A percentile compares a stretch with the other conserved stretches of the same genome.
Evolutionary conservation across 2,888 invertebrate genomes (phyloP).

Genomic region (Aspidapion aeneum): DNA sequence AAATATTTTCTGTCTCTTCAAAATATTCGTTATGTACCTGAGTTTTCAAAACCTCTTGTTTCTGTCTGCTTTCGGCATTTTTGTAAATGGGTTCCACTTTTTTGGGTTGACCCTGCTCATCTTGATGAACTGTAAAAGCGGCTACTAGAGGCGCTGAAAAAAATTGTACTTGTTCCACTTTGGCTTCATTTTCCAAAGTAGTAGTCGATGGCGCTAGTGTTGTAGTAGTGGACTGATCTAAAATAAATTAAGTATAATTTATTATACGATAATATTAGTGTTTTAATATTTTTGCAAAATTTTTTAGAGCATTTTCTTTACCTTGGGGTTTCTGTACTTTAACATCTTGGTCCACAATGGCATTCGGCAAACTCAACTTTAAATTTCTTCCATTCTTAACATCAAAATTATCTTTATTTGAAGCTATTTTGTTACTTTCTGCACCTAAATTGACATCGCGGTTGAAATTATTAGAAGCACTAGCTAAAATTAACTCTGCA

Average conservation of each 20-base stretch:
- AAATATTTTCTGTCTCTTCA: too few relatives aligned
- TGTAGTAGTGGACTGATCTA: too few relatives aligned
- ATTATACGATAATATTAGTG: not conserved
- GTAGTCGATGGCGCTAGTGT: slow-evolving; percentile 46
- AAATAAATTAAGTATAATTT: too few relatives aligned
- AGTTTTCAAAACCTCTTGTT: slow-evolving; percentile 23
- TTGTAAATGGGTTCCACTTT: slow-evolving; percentile 72
- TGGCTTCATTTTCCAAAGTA: slow-evolving; percentile 62
- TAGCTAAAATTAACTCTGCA: slow-evolving; percentile 40
- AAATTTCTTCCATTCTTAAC: not conserved
- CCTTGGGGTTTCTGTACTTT: not conserved
- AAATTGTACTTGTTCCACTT: slow-evolving; percentile 72
- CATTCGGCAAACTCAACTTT: not conserved
- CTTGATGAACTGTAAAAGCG: slow-evolving; percentile 83
- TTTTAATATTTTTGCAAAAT: not conserved
- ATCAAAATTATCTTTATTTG: not conserved
- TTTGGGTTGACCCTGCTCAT: slow-evolving; percentile 72
- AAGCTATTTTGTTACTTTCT: not conserved
- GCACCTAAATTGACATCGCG: not conserved
- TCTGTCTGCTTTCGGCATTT: slow-evolving; percentile 35
- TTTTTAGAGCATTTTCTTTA: not conserved
- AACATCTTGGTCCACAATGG: not conserved
- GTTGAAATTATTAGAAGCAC: slow-evolving; percentile 30
- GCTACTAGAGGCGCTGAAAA: slow-evolving; percentile 79
- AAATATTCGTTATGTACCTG: too few relatives aligned